These are phyloP conservation scores for Epicauta chinensis DNA, from an alignment of 1,140 invertebrate species.

Conservation along the genomic window DNA sequence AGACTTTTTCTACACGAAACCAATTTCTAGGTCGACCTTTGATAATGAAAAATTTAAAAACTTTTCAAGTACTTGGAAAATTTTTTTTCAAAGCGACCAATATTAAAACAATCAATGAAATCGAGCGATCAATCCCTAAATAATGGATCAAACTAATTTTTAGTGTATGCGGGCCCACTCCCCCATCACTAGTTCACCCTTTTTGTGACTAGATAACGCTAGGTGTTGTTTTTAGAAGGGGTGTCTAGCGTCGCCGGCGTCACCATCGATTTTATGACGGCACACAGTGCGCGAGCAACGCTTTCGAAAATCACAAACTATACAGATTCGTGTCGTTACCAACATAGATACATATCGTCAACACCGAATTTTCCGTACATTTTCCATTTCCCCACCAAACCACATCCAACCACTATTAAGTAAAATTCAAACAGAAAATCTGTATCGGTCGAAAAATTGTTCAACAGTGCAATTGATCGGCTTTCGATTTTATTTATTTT, in stretches of 20 bases:
- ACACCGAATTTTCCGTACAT: neutral
- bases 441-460: too few species aligned
- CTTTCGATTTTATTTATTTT: too few species aligned
- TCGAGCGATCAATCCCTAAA: too few species aligned
- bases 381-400: constrained; percentile 9
- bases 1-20: neutral
- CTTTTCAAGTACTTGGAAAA: too few species aligned
- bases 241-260: constrained; percentile 19
- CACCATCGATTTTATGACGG: constrained; percentile 28
- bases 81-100: too few species aligned
- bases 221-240: neutral
- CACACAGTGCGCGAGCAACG: constrained; percentile 22
- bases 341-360: constrained; percentile 16
- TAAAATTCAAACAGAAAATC: too few species aligned
- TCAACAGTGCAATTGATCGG: too few species aligned
- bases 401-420: constrained; percentile 1
- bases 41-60: too few species aligned
- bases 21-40: too few species aligned
- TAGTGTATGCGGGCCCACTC: too few species aligned
- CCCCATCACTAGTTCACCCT: constrained; percentile 9
- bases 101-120: too few species aligned
- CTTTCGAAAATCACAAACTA: constrained; percentile 29
- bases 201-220: constrained; percentile 17
- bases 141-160: too few species aligned
- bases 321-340: constrained; percentile 24